A percentile compares a stretch with the other conserved stretches of the same genome.
phyloP scores from a whole-genome alignment of 1,140 invertebrate species.

The Radopholus similis region DNA sequence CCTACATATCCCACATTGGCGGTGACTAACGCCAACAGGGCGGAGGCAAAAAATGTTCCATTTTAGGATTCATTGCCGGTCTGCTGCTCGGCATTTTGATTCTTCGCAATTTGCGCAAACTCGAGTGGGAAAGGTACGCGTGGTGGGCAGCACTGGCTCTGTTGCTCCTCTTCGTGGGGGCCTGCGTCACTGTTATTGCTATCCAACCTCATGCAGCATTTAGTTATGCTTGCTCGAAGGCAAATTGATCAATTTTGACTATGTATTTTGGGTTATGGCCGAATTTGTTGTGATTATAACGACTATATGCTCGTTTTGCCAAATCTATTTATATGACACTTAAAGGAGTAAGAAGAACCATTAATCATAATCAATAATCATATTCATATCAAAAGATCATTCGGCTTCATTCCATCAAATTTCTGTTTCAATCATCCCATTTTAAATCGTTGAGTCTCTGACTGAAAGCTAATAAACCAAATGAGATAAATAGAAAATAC shows the following conservation, averaged over 20 bases:
- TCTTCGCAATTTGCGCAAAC: slow-evolving; percentile 28
- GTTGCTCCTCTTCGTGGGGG: slow-evolving; percentile 31
- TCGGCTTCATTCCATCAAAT: too few relatives aligned
- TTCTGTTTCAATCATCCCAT: background rate
- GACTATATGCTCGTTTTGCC: too few relatives aligned
- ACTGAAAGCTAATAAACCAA: too few relatives aligned
- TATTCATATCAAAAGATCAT: too few relatives aligned
- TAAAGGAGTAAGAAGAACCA: too few relatives aligned
- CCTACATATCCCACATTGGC: slow-evolving; percentile 45
- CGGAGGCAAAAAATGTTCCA: too few relatives aligned
- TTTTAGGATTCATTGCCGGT: slow-evolving; percentile 42
- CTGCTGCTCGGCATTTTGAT: slow-evolving; percentile 39
- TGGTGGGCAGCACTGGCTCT: slow-evolving; percentile 34
- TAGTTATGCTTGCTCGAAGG: background rate
- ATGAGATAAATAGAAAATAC: too few relatives aligned
- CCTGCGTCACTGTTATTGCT: background rate
- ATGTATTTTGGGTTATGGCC: too few relatives aligned
- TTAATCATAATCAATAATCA: too few relatives aligned
- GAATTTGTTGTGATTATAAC: too few relatives aligned
- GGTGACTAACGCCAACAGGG: too few relatives aligned
- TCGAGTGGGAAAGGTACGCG: slow-evolving; percentile 38
- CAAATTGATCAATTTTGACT: background rate
- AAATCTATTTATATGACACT: too few relatives aligned
- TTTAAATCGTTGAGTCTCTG: background rate
- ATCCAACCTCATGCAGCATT: background rate